Base-by-base conservation (phyloP, 35 echinoderm and acorn worm genomes). In the Amphiura filiformis region DNA sequence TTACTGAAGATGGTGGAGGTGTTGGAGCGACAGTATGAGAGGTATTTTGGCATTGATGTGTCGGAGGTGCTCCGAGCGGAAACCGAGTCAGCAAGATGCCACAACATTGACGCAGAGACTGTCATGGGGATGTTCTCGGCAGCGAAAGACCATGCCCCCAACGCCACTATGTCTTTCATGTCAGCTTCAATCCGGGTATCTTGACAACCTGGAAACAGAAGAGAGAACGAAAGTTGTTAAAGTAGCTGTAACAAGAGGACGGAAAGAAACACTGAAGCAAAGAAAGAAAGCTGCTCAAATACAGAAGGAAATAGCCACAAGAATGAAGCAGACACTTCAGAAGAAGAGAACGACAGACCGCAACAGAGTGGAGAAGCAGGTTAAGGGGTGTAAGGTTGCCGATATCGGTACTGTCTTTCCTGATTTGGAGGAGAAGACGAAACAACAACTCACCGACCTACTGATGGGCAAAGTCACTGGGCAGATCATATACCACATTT, bases 111-210 rank as follows among this genome's bases (percentile, higher is more conserved):
- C 37, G 82, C 82, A n/a, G 82, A 84, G 34, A 30, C 12, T 13
- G 56, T 86, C 14, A 86, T 86, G 84, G 84, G 84, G 11, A 86
- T 86, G 84, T 86, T 86, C 36, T 36, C 31, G 22, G 84, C 84
- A n/a, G 84, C 84, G 20, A 86, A 86, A 39, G 57, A 34, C 7
- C 56, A 76, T 76, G 84, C 84, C 56, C 56, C 84, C 32, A 86
- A 84, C 35, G 47, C 82, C n/a, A 70, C 84, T 28, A 34, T 86
- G 33, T 86, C 20, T n/a, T n/a, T n/a, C n/a, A 20, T 86, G 33
- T 86, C 84, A 38, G 22, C 56, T 30, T 76, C n/a, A 42, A 84
- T 47, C 28, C 39, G 81, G 52, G 22, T 84, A 84, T 52, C 81
- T 84, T 52, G 81, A 84, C 41, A 56, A 52, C 41, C 18, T 52